phyloP scores from a whole-genome alignment of 2,888 invertebrate genomes.

The Uropetala carovei region DNA sequence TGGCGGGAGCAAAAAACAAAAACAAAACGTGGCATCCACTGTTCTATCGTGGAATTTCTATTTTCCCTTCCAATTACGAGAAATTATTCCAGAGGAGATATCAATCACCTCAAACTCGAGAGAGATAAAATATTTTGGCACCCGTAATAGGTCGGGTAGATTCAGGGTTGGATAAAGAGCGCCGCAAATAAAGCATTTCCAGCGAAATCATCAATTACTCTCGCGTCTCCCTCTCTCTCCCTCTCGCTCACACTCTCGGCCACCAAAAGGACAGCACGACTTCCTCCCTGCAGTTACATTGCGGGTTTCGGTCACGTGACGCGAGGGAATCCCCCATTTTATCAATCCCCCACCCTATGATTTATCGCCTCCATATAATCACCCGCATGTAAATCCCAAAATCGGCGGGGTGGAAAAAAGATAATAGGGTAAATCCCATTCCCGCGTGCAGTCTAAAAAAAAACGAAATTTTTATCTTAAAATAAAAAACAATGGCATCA shows the following conservation, averaged over 20 bases:
- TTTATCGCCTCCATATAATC: slow-evolving; percentile 23
- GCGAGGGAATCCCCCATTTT: neutral
- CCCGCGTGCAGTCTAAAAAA: no score
- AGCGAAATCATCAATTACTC: slow-evolving; percentile 35
- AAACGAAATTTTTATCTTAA: no score
- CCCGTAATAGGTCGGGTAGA: slow-evolving; percentile 1
- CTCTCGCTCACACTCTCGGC: neutral
- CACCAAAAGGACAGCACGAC: slow-evolving; percentile 23
- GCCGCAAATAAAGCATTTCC: slow-evolving; percentile 10
- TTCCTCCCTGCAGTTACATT: slow-evolving; percentile 29
- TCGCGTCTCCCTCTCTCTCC: neutral
- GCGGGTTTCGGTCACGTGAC: slow-evolving; percentile 26
- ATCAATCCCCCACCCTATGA: neutral
- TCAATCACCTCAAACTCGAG: neutral
- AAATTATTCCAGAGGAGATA: neutral
- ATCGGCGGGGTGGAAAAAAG: neutral
- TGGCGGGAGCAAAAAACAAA: neutral
- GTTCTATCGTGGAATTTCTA: neutral
- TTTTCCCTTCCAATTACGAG: neutral
- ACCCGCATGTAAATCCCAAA: neutral
- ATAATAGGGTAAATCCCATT: neutral
- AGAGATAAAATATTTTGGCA: slow-evolving; percentile 1
- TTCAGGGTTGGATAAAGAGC: neutral
- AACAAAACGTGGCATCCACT: neutral
- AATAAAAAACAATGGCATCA: no score